Conservation (phyloP, 2,113 vertebrate species). For the Nannospalax galili region DNA sequence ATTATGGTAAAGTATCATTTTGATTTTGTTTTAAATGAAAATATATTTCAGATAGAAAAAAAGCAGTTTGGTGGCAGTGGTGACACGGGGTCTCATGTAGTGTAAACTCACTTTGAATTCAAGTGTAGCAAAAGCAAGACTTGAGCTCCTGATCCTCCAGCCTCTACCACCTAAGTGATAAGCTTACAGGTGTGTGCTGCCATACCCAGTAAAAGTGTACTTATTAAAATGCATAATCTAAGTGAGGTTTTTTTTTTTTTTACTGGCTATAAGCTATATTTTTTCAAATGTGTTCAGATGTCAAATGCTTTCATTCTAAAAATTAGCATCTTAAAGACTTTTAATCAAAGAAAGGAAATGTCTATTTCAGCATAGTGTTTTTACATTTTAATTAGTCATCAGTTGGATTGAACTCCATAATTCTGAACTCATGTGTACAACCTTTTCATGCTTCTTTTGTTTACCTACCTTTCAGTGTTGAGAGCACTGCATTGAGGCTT, state of each 20-base stretch:
- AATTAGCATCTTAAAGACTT: neutral
- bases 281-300: neutral
- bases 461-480: conserved; percentile 88
- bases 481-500: conserved; percentile 96
- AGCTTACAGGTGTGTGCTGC: neutral
- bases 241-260: neutral
- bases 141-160: neutral
- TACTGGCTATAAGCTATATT: neutral
- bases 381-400: neutral
- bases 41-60: conserved; percentile 29
- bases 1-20: neutral
- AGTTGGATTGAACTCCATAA: neutral
- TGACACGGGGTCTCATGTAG: neutral
- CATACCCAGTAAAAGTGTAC: neutral
- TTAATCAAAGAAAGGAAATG: neutral
- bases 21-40: conserved; percentile 55
- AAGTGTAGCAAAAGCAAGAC: neutral
- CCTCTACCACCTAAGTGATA: neutral
- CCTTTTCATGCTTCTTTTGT: conserved; percentile 28
- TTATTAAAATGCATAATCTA: conserved; percentile 37
- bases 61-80: neutral
- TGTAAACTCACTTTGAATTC: neutral
- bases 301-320: neutral
- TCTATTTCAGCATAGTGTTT: neutral
- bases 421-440: neutral